Percentiles rank a stretch among this genome's conserved stretches.
phyloP scores from a whole-genome alignment of 1,140 invertebrate genomes.

The Adelges cooleyi region DNA sequence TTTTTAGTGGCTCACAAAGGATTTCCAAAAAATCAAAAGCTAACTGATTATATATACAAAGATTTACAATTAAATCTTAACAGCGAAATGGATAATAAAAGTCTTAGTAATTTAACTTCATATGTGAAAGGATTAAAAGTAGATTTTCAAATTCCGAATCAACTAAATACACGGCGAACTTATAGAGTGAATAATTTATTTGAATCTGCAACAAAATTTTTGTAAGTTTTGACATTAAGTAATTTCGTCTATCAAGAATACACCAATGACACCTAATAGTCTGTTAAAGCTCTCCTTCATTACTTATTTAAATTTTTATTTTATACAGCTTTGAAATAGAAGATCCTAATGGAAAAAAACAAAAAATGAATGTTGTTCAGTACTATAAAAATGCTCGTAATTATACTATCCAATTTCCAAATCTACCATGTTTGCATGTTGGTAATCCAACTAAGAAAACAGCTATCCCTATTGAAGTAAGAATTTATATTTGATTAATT shows the following conservation, averaged over 20 bases:
- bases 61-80: slow-evolving; percentile 13
- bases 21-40: slow-evolving; percentile 42
- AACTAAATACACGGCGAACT: slow-evolving; percentile 38
- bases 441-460: slow-evolving; percentile 44
- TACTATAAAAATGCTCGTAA: slow-evolving; percentile 43
- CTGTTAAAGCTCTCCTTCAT: no score
- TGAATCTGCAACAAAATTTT: not conserved
- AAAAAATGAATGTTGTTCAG: slow-evolving; percentile 39
- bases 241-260: no score
- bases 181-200: slow-evolving; percentile 45
- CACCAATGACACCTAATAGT: no score
- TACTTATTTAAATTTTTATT: not conserved
- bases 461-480: slow-evolving; percentile 46
- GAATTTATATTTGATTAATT: no score
- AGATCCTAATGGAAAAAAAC: slow-evolving; percentile 33
- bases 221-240: not conserved
- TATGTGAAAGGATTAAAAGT: slow-evolving; percentile 38
- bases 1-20: slow-evolving; percentile 52
- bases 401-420: slow-evolving; percentile 43
- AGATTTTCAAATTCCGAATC: slow-evolving; percentile 41
- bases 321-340: slow-evolving; percentile 37
- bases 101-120: not conserved
- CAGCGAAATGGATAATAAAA: not conserved
- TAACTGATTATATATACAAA: not conserved
- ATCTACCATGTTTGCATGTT: slow-evolving; percentile 50